Base-by-base conservation (phyloP, 2,797 vertebrate genomes). In the Chanos chanos region DNA sequence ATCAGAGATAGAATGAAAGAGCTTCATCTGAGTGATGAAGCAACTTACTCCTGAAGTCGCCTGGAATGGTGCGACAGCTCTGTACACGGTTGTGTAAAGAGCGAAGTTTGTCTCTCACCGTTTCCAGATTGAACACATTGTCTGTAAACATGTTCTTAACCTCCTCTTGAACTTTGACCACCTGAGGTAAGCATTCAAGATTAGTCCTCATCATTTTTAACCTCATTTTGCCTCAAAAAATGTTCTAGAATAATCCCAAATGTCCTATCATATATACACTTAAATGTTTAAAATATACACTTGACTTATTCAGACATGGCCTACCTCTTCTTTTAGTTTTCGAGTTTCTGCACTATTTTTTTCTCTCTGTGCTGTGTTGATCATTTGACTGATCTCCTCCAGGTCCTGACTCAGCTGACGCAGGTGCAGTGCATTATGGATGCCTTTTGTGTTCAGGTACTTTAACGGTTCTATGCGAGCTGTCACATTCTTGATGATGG, bases 21-120 rank as follows among this genome's bases (percentile, higher is more conserved):
- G n/a, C n/a, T n/a, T n/a, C 25, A 3, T 6, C 22, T 22, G 1
- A 44, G 3, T 18, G 33, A 19, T 10, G 8, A 22, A 15, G 2
- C 0, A 21, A 16, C 72, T 71, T 51, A 88, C 87, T 71, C 71
- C 18, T 81, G 66, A 83, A 84, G 50, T 81, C 70, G 12, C 52
- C 67, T 12, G 85, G 83, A 30, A 89, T 85, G 7, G 80, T 76
- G 50, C 62, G 84, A 68, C 86, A 86, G 45, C 75, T 81, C 71
- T 87, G 76, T 1, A 64, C 71, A 0, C 44, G 65, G 53, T 89
- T 89, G 73, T 79, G 86, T 39, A 90, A 66, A 36, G 65, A 44
- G 16, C 83, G 83, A 1, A 89, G 58, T 25, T 66, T 81, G 28
- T 82, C 81, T 68, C 63, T 87, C 21, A 88, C 58, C 0, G 70